A percentile compares a stretch with the other conserved stretches of the same genome.
Evolutionary conservation across 2,113 vertebrate genomes (phyloP).

Genomic region (Sminthopsis crassicaudata): DNA sequence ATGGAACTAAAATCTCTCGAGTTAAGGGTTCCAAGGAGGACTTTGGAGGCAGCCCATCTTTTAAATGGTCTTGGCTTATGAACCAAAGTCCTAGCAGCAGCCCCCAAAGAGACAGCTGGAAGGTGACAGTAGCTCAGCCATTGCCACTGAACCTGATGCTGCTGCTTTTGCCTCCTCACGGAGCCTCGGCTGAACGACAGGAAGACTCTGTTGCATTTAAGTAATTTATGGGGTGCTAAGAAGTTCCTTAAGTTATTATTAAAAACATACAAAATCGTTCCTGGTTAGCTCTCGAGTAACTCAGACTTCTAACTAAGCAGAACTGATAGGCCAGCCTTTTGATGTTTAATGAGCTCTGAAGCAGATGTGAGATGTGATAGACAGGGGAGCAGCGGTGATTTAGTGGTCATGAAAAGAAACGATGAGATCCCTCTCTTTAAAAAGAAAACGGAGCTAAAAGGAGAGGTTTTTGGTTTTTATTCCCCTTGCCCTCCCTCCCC

Average conservation of each 20-base stretch:
- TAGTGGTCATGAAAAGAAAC: conserved; percentile 86
- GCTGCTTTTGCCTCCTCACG: conserved; percentile 51
- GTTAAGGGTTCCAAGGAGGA: neutral
- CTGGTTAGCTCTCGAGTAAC: conserved; percentile 84
- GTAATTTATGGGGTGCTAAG: conserved; percentile 90
- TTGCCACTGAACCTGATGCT: conserved; percentile 60
- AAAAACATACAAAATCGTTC: conserved; percentile 88
- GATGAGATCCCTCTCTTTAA: conserved; percentile 81
- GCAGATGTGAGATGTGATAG: conserved; percentile 89
- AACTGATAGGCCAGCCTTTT: conserved; percentile 88
- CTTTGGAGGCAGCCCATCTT: conserved; percentile 14
- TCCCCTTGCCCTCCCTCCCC: neutral
- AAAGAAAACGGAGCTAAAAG: conserved; percentile 85
- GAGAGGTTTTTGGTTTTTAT: conserved; percentile 56
- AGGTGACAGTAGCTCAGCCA: conserved; percentile 53
- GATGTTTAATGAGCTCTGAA: conserved; percentile 90
- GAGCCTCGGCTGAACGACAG: conserved; percentile 82
- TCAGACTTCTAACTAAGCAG: conserved; percentile 89
- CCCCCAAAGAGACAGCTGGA: conserved; percentile 35
- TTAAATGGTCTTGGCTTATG: conserved; percentile 5
- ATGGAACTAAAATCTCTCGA: conserved; percentile 48
- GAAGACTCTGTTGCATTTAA: conserved; percentile 87
- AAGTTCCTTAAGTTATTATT: conserved; percentile 91
- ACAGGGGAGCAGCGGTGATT: conserved; percentile 84
- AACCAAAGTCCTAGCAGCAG: conserved; percentile 44